Conservation (phyloP, 2,888 invertebrate species). For the Apamea sordens region DNA sequence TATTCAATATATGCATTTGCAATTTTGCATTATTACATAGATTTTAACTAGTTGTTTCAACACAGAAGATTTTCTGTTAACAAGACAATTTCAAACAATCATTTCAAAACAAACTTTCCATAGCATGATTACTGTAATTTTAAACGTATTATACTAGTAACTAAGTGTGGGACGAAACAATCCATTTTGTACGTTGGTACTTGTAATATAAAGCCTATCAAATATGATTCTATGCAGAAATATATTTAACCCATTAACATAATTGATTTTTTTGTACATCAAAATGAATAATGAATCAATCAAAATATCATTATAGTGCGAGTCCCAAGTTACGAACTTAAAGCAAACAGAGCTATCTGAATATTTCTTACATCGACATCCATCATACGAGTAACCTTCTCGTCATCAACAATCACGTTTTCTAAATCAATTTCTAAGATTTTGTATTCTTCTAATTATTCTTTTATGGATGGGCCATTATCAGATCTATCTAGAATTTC, state of each 20-base stretch:
- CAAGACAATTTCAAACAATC: not conserved
- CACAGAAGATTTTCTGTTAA: not conserved
- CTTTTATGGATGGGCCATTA: not conserved
- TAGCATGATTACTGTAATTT: constrained; percentile 6
- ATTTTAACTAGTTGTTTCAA: not conserved
- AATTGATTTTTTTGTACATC: constrained; percentile 81
- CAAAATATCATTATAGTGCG: constrained; percentile 79
- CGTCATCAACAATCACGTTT: not conserved
- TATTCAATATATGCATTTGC: too few relatives aligned
- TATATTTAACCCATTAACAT: constrained; percentile 74
- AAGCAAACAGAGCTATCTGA: not conserved
- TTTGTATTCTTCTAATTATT: not conserved
- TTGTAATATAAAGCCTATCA: constrained; percentile 33
- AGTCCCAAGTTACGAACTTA: constrained; percentile 66
- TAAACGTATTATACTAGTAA: constrained; percentile 25
- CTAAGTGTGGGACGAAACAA: constrained; percentile 17
- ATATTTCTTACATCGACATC: too few relatives aligned
- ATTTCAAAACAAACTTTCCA: not conserved
- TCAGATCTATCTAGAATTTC: not conserved
- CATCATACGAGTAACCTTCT: not conserved
- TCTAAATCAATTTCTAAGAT: not conserved
- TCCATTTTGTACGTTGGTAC: constrained; percentile 37
- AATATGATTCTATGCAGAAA: constrained; percentile 65
- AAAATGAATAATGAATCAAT: constrained; percentile 83
- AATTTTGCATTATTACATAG: too few relatives aligned